phyloP scores from a whole-genome alignment of 2,888 invertebrate genomes.

The Podabrus alpinus region DNA sequence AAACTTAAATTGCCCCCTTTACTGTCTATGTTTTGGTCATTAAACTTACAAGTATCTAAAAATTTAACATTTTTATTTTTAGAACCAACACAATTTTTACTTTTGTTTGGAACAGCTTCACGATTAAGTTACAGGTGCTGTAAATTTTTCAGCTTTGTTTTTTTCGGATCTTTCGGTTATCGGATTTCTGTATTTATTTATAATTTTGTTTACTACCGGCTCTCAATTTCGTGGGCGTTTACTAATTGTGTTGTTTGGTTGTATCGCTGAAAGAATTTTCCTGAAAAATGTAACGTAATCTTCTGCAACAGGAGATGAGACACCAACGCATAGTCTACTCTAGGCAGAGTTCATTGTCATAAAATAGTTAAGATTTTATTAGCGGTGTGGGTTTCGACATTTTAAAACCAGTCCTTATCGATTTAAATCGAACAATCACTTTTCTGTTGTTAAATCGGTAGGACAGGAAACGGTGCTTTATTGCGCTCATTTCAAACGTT shows the following conservation, averaged over 20 bases:
- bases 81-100: not conserved
- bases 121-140: not conserved
- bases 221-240: constrained; percentile 31
- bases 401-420: not conserved
- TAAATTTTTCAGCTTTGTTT: not conserved
- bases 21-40: not conserved
- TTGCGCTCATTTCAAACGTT: constrained; percentile 13
- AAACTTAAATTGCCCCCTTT: not conserved
- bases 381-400: not conserved
- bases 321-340: constrained; percentile 8
- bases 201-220: constrained; percentile 4
- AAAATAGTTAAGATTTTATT: not conserved
- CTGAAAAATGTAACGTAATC: constrained; percentile 19
- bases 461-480: constrained; percentile 25
- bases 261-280: constrained; percentile 25
- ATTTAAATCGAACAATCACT: constrained; percentile 9
- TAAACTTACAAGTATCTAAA: not conserved
- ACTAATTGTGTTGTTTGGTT: constrained; percentile 28
- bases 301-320: constrained; percentile 12
- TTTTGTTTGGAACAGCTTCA: not conserved
- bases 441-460: constrained; percentile 6
- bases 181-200: not conserved
- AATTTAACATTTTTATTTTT: not conserved
- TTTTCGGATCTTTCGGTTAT: not conserved
- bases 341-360: not conserved